These are phyloP conservation scores for Taphrorychus bicolor DNA, from an alignment of 2,888 invertebrate genomes.

Conservation along the genomic window DNA sequence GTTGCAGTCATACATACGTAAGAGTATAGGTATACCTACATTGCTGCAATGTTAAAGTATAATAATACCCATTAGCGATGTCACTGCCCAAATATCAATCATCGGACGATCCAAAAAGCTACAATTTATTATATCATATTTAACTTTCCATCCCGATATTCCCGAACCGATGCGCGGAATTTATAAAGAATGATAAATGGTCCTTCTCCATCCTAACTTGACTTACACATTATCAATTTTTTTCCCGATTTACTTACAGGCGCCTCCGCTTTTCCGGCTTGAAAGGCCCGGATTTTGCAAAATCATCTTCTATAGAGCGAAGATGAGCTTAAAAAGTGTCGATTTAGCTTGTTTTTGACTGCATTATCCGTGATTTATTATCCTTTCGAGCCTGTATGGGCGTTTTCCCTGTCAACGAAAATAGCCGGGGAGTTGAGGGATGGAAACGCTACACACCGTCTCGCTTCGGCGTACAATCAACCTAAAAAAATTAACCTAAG, in stretches of 20 bases:
- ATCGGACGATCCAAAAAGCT: not conserved
- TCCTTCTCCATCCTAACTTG: conserved; percentile 28
- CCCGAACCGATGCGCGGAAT: conserved; percentile 20
- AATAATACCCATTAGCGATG: not conserved
- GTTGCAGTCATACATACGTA: too few relatives aligned
- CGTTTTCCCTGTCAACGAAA: conserved; percentile 1
- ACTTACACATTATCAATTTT: conserved; percentile 41
- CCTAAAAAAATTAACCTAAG: conserved; percentile 46
- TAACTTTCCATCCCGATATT: conserved; percentile 19
- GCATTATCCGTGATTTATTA: conserved; percentile 60
- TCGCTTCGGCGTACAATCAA: not conserved
- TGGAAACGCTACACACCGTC: too few relatives aligned
- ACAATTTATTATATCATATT: conserved; percentile 9
- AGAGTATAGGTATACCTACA: too few relatives aligned
- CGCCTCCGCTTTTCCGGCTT: conserved; percentile 26
- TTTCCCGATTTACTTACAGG: conserved; percentile 39
- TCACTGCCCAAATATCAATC: not conserved
- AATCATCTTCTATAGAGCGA: conserved; percentile 48
- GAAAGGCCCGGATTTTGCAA: conserved; percentile 45
- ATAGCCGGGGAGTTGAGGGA: not conserved
- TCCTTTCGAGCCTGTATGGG: conserved; percentile 20
- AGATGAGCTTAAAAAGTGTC: conserved; percentile 54
- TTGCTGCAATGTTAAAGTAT: too few relatives aligned
- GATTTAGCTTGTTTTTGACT: conserved; percentile 58
- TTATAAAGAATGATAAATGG: conserved; percentile 40